Conservation (phyloP, 2,113 vertebrate species). For the Carlito syrichta region DNA sequence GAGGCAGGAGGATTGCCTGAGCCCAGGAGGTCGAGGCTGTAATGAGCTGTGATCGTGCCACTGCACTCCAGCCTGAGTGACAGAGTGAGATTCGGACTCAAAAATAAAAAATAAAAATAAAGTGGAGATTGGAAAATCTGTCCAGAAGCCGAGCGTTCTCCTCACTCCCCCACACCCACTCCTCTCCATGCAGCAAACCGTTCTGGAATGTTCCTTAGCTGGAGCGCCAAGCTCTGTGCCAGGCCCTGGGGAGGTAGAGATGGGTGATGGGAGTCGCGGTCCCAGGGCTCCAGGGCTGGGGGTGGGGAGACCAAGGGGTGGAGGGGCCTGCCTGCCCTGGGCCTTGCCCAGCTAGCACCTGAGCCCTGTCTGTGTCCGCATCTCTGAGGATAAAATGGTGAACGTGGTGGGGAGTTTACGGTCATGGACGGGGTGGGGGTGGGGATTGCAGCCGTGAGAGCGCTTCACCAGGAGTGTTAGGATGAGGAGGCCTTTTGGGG, state of each 20-base stretch:
- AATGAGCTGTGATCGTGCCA: too few relatives aligned
- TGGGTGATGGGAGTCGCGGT: rapidly evolving
- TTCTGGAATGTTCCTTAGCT: not conserved
- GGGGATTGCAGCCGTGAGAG: not conserved
- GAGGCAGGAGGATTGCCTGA: too few relatives aligned
- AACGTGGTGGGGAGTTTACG: too few relatives aligned
- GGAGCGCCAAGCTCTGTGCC: not conserved
- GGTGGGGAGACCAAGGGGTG: not conserved
- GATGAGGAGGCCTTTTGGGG: not conserved
- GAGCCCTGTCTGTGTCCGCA: rapidly evolving
- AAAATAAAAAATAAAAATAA: too few relatives aligned
- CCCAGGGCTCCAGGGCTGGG: not conserved
- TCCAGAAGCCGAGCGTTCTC: not conserved
- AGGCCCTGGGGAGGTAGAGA: not conserved
- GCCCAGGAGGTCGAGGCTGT: too few relatives aligned
- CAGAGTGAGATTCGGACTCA: too few relatives aligned
- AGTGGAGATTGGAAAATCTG: not conserved
- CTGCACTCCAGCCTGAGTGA: too few relatives aligned
- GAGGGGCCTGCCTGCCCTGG: not conserved
- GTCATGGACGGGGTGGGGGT: not conserved
- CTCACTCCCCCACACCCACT: too few relatives aligned
- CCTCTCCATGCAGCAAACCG: not conserved
- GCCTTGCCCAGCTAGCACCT: not conserved
- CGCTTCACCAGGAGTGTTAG: rapidly evolving
- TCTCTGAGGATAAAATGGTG: not conserved